Percentiles rank a stretch among this genome's conserved stretches.
phyloP scores from a whole-genome alignment of 2,888 invertebrate species.

The Deilephila porcellus region DNA sequence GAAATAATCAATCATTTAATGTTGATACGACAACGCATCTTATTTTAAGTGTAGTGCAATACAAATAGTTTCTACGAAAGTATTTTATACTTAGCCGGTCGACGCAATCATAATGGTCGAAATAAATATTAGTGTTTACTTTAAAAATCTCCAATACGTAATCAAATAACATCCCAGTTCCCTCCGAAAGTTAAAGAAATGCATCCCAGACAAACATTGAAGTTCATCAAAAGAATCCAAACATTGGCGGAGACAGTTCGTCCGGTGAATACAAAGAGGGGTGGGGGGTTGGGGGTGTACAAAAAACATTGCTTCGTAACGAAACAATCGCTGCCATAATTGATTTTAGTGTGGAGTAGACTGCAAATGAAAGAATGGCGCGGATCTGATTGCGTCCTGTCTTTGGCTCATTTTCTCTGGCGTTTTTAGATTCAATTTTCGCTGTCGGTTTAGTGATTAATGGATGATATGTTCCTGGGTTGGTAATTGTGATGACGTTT shows the following conservation, averaged over 20 bases:
- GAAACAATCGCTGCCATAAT: constrained; percentile 83
- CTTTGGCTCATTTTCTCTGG: constrained; percentile 21
- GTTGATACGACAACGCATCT: no score
- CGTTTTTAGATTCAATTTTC: constrained; percentile 1
- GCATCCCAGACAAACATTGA: constrained; percentile 55
- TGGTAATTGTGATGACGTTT: no score
- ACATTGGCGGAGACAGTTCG: constrained; percentile 66
- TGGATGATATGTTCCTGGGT: no score
- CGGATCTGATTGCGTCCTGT: constrained; percentile 36
- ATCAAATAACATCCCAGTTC: constrained; percentile 30
- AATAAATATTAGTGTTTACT: neutral
- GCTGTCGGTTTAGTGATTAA: neutral
- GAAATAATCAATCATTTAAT: no score
- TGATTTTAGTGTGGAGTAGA: constrained; percentile 79
- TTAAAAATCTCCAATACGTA: constrained; percentile 9
- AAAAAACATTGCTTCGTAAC: constrained; percentile 79
- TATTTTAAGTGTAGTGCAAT: no score
- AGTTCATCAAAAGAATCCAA: constrained; percentile 83
- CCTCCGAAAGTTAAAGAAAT: constrained; percentile 51
- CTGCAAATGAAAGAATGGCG: constrained; percentile 73
- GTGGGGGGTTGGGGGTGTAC: constrained; percentile 46
- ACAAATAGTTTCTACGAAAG: no score
- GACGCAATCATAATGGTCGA: no score
- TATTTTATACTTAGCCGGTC: no score
- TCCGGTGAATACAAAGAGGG: constrained; percentile 75